Conservation (phyloP, 2,797 vertebrate species). For the Gymnocypris eckloni region DNA sequence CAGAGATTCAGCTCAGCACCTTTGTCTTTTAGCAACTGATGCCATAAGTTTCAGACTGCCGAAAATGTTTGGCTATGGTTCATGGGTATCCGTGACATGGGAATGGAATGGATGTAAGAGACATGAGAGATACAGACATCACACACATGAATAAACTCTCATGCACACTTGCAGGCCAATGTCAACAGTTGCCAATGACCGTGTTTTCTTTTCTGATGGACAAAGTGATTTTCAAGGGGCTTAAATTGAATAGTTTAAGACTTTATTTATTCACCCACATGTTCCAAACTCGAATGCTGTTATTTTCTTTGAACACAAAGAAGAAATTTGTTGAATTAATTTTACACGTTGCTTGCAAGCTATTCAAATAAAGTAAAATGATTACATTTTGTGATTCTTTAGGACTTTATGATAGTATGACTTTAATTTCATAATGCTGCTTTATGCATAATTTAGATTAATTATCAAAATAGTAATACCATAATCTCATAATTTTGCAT, state of each 20-base stretch:
- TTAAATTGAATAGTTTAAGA: not conserved
- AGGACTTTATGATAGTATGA: not conserved
- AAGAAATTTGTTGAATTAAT: not conserved
- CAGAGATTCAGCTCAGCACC: slow-evolving; percentile 33
- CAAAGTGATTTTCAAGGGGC: not conserved
- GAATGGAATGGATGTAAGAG: slow-evolving; percentile 43
- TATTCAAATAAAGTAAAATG: not conserved
- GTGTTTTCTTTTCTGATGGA: slow-evolving; percentile 8
- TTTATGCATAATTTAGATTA: not conserved
- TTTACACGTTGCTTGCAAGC: not conserved
- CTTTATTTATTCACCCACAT: slow-evolving; percentile 1
- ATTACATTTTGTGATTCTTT: not conserved
- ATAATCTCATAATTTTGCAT: not conserved
- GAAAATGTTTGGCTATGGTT: slow-evolving; percentile 58
- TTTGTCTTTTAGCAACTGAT: slow-evolving; percentile 48
- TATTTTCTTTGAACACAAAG: not conserved
- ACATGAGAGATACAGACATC: slow-evolving; percentile 46
- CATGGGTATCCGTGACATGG: slow-evolving; percentile 43
- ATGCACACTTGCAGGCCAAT: not conserved
- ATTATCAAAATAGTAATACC: not conserved
- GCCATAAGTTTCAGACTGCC: slow-evolving; percentile 54
- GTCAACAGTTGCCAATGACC: slow-evolving; percentile 16
- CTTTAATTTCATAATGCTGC: not conserved
- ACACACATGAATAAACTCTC: slow-evolving; percentile 8
- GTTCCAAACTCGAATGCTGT: not conserved